Base-by-base conservation (phyloP, 2,888 invertebrate species). In the Pyrrhosoma nymphula region DNA sequence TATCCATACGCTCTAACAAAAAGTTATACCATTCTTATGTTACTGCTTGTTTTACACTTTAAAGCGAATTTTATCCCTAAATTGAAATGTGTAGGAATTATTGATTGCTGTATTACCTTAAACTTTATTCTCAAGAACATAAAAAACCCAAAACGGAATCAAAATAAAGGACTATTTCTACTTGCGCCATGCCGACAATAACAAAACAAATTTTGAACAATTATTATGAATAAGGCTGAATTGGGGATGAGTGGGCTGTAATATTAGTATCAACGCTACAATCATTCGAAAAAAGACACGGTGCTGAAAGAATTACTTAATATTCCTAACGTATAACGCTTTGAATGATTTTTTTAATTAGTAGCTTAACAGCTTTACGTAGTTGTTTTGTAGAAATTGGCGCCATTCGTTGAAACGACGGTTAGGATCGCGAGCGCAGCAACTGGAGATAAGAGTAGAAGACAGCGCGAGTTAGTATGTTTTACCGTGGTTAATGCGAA, bases 371-470 rank as follows among this genome's bases (percentile, higher is more conserved):
- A 20, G 90, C 2, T 91, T n/a, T 10, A 35, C 18, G 55, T 35
- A n/a, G 39, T 35, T 35, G 60, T 56, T 47, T 47, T 93, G 23
- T 55, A 8, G 2, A 30, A 26, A n/a, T 93, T 93, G 69, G 69
- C 93, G 93, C 93, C 93, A 69, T 26, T 35, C 47, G 69, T 93
- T 39, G 47, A 93, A 93, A 93, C 75, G 93, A 69, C 93, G 39
- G 93, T 93, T 93, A 69, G 18, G 91, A 35, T 56, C 0, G 12
- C 6, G 56, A 56, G 26, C 4, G 23, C 39, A 26, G 26, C 18
- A n/a, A 14, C n/a, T 55, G 47, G 26, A 47, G 14, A 4, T n/a
- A 4, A 8, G 47, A 8, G 47, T 4, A 2, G 47, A 8, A 8
- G 8, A 20, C 26, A 55, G 47, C 26, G 89, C 3, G 10, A 26